Evolutionary conservation across 2,113 vertebrate species (phyloP).

Genomic region (Myiopsitta monachus): DNA sequence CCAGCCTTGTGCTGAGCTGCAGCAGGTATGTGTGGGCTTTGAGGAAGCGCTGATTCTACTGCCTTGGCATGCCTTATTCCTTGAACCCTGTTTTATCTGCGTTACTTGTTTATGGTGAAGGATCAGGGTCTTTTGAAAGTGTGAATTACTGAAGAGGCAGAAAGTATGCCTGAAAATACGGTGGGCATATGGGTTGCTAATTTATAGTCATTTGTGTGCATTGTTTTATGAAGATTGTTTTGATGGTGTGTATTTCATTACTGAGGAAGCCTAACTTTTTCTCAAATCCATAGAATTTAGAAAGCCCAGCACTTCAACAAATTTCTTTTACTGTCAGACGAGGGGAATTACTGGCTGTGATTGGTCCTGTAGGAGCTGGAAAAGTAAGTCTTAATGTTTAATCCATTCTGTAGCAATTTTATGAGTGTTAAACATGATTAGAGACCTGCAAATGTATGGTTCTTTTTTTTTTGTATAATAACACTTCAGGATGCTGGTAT

Average conservation of each 20-base stretch:
- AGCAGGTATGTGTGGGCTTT: fast-evolving
- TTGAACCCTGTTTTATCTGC: background rate
- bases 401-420: background rate
- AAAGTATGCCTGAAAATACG: background rate
- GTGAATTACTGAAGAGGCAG: background rate
- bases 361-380: constrained; percentile 93
- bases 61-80: background rate
- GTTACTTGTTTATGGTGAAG: background rate
- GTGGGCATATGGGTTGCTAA: background rate
- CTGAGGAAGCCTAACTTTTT: background rate
- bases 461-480: background rate
- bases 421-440: background rate
- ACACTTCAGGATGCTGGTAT: background rate
- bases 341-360: constrained; percentile 86
- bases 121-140: background rate
- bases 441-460: background rate
- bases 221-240: background rate
- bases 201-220: background rate
- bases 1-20: background rate
- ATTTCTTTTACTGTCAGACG: constrained; percentile 83
- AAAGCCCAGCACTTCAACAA: constrained; percentile 83
- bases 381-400: constrained; percentile 79
- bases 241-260: background rate
- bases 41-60: background rate
- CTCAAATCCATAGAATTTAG: constrained; percentile 71